A percentile compares a stretch with the other conserved stretches of the same genome.
Conservation (phyloP, 92 coral and sea anemone species). For the Meandrina meandrites region DNA sequence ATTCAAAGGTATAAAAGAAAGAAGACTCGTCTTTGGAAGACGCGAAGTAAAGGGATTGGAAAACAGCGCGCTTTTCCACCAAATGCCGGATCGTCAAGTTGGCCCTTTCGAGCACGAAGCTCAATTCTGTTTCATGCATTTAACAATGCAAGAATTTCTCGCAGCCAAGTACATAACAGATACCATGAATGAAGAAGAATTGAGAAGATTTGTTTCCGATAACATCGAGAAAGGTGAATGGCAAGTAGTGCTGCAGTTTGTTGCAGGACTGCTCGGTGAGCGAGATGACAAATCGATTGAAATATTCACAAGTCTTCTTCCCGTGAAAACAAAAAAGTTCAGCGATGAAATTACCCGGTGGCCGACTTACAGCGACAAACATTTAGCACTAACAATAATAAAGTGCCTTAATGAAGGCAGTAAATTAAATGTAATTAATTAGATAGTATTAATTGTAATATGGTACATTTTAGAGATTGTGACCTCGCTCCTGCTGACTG, state of each 20-base stretch:
- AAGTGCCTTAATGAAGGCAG: not conserved
- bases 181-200: not conserved
- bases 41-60: conserved; percentile 2
- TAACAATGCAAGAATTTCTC: conserved; percentile 57
- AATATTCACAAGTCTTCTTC: not conserved
- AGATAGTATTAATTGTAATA: conserved; percentile 10
- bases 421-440: not conserved
- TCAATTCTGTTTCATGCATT: conserved; percentile 50
- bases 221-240: conserved; percentile 26
- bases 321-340: not conserved
- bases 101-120: not conserved
- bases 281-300: not conserved
- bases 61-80: conserved; percentile 25
- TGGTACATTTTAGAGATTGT: not conserved
- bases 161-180: conserved; percentile 24
- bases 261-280: conserved; percentile 49
- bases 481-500: conserved; percentile 3
- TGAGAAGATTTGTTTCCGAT: conserved; percentile 9
- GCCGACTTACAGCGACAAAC: not conserved
- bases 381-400: not conserved
- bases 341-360: not conserved
- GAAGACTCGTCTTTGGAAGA: conserved; percentile 32
- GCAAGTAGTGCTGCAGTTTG: conserved; percentile 61
- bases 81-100: conserved; percentile 11
- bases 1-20: conserved; percentile 28